phyloP scores from a whole-genome alignment of 2,797 vertebrate species.

The Sciaenops ocellatus region DNA sequence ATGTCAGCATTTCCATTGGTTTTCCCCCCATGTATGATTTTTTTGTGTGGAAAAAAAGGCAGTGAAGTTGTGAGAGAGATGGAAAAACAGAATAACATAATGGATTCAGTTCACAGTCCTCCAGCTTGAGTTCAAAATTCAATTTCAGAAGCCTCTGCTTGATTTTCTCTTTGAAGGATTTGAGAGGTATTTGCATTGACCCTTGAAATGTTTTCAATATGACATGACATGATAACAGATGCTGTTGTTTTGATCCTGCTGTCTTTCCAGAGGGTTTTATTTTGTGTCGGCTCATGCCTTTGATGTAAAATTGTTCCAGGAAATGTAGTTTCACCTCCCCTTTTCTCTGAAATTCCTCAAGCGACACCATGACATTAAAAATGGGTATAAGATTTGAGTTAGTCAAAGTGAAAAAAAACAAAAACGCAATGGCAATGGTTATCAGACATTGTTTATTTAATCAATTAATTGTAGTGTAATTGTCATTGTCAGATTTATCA shows the following conservation, averaged over 20 bases:
- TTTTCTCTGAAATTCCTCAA: conserved; percentile 28
- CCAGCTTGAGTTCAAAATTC: conserved; percentile 25
- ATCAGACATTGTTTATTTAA: neutral
- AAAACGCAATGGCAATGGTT: neutral
- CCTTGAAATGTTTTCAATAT: conserved; percentile 21
- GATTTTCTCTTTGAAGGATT: conserved; percentile 34
- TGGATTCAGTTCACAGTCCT: neutral
- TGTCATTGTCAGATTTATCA: too few relatives aligned
- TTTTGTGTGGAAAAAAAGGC: neutral
- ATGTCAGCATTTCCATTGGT: conserved; percentile 59
- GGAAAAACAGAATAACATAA: neutral
- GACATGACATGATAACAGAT: conserved; percentile 2
- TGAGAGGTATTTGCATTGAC: conserved; percentile 4
- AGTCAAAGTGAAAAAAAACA: neutral
- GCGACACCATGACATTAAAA: neutral
- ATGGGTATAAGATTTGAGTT: neutral
- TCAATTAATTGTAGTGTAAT: neutral
- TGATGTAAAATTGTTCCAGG: conserved; percentile 62
- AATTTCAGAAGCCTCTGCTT: conserved; percentile 16
- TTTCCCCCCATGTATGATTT: conserved; percentile 9
- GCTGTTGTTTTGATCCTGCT: conserved; percentile 31
- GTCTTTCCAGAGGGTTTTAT: conserved; percentile 35
- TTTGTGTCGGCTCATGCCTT: conserved; percentile 39
- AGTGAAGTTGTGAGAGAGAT: neutral
- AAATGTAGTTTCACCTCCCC: conserved; percentile 13